phyloP scores from a whole-genome alignment of 2,797 vertebrate genomes.

The Erethizon dorsatum region DNA sequence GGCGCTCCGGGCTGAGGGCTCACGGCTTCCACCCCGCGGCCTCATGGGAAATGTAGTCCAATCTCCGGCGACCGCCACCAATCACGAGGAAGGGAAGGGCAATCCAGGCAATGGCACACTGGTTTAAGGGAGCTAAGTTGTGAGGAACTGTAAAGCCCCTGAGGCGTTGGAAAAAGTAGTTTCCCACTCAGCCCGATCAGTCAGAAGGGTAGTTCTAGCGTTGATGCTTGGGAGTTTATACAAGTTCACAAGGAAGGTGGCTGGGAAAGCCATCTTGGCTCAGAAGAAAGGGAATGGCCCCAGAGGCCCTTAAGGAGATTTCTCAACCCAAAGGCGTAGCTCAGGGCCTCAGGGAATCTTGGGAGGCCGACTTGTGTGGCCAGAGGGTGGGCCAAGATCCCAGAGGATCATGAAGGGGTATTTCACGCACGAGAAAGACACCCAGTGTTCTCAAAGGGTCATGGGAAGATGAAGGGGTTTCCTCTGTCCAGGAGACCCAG shows the following conservation, averaged over 20 bases:
- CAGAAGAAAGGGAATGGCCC: not conserved
- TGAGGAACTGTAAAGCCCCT: too few species aligned
- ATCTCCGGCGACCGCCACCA: accelerated
- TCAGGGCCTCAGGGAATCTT: not conserved
- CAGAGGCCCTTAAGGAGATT: not conserved
- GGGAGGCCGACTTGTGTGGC: not conserved
- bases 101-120: not conserved
- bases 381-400: not conserved
- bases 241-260: not conserved
- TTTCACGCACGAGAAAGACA: not conserved
- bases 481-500: not conserved
- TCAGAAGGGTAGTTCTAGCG: not conserved
- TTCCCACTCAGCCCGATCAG: not conserved
- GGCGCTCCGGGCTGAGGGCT: accelerated
- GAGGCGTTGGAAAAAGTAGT: not conserved
- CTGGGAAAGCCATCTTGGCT: not conserved
- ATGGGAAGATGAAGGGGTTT: not conserved
- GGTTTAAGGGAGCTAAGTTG: not conserved
- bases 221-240: not conserved
- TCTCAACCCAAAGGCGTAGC: not conserved
- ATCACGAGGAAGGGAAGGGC: accelerated
- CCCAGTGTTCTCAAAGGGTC: not conserved
- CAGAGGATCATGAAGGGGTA: not conserved
- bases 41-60: slow-evolving; percentile 68
- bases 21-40: accelerated